Evolutionary conservation across 2,888 invertebrate species (phyloP).

Genomic region (Chrysolina oricalcia): DNA sequence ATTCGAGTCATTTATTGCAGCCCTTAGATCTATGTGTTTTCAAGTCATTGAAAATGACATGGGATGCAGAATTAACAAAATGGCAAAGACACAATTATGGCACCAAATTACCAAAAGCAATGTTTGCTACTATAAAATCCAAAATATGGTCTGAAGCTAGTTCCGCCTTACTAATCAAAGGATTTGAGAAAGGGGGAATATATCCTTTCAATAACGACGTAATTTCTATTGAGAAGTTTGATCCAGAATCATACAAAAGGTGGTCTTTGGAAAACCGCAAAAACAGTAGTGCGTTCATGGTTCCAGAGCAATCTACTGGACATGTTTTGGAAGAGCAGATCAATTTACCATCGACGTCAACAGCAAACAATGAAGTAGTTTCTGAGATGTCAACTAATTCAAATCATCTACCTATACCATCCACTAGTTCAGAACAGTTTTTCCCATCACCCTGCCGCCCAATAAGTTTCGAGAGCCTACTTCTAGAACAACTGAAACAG

Average conservation of each 20-base stretch:
- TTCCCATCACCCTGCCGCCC: background rate
- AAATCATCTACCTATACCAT: background rate
- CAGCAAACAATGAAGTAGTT: background rate
- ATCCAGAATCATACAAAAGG: constrained; percentile 30
- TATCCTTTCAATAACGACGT: constrained; percentile 37
- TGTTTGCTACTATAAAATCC: constrained; percentile 32
- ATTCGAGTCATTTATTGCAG: constrained; percentile 60
- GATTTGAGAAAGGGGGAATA: constrained; percentile 42
- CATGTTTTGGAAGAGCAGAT: constrained; percentile 1
- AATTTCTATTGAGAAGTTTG: constrained; percentile 34
- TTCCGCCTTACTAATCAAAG: constrained; percentile 26
- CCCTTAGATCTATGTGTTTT: constrained; percentile 55
- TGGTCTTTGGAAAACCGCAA: constrained; percentile 26
- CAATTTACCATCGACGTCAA: constrained; percentile 2
- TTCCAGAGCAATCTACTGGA: background rate
- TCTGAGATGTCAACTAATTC: background rate
- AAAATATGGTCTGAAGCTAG: constrained; percentile 35
- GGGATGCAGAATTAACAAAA: constrained; percentile 28
- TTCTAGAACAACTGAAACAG: constrained; percentile 8
- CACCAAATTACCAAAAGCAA: constrained; percentile 29
- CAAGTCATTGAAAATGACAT: constrained; percentile 27
- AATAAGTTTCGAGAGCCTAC: constrained; percentile 1
- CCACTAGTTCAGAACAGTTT: background rate
- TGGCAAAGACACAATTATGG: constrained; percentile 36
- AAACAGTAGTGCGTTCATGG: background rate